Conservation (phyloP, 1,140 invertebrate species). For the Spodoptera litura region DNA sequence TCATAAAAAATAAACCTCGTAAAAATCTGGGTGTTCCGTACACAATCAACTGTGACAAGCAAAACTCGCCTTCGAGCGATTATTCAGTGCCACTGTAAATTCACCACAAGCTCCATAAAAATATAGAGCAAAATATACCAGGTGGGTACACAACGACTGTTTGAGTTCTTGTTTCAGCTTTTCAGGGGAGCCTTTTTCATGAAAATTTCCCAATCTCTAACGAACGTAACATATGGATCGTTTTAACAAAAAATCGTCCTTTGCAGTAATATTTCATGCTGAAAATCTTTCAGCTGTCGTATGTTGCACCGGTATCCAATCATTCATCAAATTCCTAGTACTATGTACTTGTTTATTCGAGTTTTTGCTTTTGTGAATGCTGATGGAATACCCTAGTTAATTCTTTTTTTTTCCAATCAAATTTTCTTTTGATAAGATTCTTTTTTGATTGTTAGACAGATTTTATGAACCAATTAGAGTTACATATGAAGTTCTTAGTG, state of each 20-base stretch:
- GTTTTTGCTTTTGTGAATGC: neutral
- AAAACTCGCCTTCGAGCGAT: no score
- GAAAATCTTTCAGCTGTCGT: slow-evolving; percentile 1
- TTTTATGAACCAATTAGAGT: no score
- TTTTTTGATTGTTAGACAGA: neutral
- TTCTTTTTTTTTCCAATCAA: no score
- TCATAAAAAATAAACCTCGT: no score
- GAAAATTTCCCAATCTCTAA: slow-evolving; percentile 25
- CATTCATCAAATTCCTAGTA: neutral
- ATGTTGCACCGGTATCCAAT: slow-evolving; percentile 1
- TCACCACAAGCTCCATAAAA: no score
- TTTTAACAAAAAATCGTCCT: slow-evolving; percentile 24
- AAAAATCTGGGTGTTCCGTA: no score
- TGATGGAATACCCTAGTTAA: no score
- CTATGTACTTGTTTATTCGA: neutral
- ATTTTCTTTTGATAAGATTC: no score
- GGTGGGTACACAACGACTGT: neutral
- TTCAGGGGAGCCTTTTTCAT: slow-evolving; percentile 14
- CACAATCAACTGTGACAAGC: no score
- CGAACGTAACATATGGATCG: slow-evolving; percentile 13
- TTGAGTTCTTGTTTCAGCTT: neutral
- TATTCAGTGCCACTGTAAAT: no score
- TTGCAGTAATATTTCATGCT: slow-evolving; percentile 20
- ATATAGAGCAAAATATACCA: neutral
- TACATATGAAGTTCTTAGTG: no score